These are phyloP conservation scores for Cebus imitator DNA, from an alignment of 2,113 vertebrate genomes.

Conservation along the genomic window DNA sequence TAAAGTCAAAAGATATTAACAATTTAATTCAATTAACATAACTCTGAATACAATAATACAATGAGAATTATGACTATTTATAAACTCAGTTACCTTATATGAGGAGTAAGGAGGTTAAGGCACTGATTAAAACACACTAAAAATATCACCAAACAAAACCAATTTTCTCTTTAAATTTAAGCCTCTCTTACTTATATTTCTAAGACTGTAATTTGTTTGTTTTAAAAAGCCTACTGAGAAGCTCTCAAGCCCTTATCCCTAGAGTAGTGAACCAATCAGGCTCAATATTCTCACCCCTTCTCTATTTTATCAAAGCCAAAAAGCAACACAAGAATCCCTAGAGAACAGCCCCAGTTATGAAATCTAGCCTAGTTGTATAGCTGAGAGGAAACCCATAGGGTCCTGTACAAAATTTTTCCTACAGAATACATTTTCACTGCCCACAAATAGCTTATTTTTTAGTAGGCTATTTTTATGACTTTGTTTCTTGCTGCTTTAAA, in stretches of 20 bases:
- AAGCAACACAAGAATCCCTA: constrained; percentile 10
- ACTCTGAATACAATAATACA: background rate
- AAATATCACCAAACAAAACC: background rate
- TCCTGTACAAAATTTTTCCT: constrained; percentile 28
- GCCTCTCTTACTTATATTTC: background rate
- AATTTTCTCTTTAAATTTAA: constrained; percentile 21
- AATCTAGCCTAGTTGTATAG: background rate
- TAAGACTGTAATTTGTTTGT: constrained; percentile 43
- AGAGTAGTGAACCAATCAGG: constrained; percentile 2
- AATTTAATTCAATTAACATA: background rate
- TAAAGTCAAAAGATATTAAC: background rate
- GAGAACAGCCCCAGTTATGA: constrained; percentile 2
- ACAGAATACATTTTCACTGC: background rate
- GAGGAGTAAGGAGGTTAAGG: background rate
- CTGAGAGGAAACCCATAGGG: background rate
- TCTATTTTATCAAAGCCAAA: constrained; percentile 40
- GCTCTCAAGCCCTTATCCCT: background rate
- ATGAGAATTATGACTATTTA: background rate
- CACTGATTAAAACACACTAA: background rate
- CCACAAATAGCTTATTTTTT: constrained; percentile 3
- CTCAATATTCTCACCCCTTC: background rate
- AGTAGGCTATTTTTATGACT: constrained; percentile 1
- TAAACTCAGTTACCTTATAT: background rate
- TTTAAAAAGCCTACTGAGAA: constrained; percentile 36
- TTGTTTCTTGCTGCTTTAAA: constrained; percentile 19